Base-by-base conservation (phyloP, 1,140 invertebrate species). In the Drosophila sproati region DNA sequence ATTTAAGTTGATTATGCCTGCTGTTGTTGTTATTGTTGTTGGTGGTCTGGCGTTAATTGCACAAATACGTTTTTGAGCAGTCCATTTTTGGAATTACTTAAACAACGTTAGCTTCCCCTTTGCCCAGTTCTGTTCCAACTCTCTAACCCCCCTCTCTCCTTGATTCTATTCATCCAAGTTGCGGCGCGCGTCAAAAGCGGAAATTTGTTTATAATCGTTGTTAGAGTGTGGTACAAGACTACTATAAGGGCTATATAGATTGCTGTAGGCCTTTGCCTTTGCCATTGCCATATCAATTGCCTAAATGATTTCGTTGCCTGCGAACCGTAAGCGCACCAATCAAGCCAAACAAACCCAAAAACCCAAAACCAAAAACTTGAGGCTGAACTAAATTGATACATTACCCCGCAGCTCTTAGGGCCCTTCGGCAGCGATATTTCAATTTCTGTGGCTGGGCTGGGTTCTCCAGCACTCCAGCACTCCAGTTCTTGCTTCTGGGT, bases 191-290 rank as follows among this genome's bases (percentile, higher is more conserved):
- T 88, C 85, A 88, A 88, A 82, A 88, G 83, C 83, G 86, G 86
- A 90, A 90, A 90, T 90, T 90, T 90, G 82, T 90, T 90, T 90
- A 90, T 90, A 90, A 90, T 90, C 86, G 86, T 63, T 56, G 78
- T 54, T 87, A 73, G 86, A 77, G 80, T 89, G 83, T 66, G 83
- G 80, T 86, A 56, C 34, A 52, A 35, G 3, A 10, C 55, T 45
- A 66, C 60, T 52, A 74, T 78, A 79, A n/a, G 55, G 41, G 48
- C 45, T 60, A 56, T 71, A 71, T 59, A 52, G 52, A 63, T 45
- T 54, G 10, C 47, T 41, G 45, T 50, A 50, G 52, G 54, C 55
- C 77, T 70, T 76, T 76, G 20, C 20, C 20, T 20, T 20, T 20
- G 20, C 20, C 20, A 20, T 75, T 68, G 72, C 78, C 68, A 87